Conservation (phyloP, 1,140 invertebrate genomes). For the Philotrypesis tridentata region DNA sequence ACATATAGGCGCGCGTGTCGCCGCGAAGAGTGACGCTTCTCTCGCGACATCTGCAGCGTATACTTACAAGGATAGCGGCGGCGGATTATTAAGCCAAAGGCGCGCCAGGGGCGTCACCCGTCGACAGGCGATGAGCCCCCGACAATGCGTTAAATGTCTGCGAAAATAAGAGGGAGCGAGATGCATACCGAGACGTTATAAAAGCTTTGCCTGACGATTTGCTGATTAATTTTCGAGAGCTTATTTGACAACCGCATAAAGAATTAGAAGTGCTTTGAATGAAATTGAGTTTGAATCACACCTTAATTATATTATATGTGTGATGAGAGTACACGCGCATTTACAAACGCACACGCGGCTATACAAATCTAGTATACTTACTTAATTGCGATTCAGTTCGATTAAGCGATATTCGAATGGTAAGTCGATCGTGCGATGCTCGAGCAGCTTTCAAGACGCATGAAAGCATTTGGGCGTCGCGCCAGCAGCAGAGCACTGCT, state of each 20-base stretch:
- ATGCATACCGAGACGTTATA: neutral
- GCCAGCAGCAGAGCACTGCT: neutral
- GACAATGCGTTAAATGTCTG: conserved; percentile 10
- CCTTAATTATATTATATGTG: too few species aligned
- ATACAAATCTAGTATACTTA: too few species aligned
- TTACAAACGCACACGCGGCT: too few species aligned
- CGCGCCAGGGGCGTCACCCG: conserved; percentile 23
- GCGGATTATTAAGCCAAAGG: neutral
- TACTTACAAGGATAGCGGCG: neutral
- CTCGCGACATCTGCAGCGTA: neutral
- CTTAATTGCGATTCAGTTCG: too few species aligned
- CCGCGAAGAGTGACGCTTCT: neutral
- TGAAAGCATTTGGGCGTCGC: conserved; percentile 11
- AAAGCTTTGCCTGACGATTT: neutral
- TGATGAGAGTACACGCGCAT: too few species aligned
- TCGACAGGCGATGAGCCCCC: neutral
- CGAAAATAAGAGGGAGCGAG: neutral
- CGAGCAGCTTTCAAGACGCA: neutral
- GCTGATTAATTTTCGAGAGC: neutral
- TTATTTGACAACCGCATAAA: neutral
- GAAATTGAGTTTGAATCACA: too few species aligned
- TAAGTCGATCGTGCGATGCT: neutral
- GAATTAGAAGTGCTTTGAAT: neutral
- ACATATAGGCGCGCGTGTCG: neutral
- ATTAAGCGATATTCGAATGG: neutral